These are phyloP conservation scores for Nemurella pictetii DNA, from an alignment of 2,888 invertebrate genomes.

Conservation along the genomic window DNA sequence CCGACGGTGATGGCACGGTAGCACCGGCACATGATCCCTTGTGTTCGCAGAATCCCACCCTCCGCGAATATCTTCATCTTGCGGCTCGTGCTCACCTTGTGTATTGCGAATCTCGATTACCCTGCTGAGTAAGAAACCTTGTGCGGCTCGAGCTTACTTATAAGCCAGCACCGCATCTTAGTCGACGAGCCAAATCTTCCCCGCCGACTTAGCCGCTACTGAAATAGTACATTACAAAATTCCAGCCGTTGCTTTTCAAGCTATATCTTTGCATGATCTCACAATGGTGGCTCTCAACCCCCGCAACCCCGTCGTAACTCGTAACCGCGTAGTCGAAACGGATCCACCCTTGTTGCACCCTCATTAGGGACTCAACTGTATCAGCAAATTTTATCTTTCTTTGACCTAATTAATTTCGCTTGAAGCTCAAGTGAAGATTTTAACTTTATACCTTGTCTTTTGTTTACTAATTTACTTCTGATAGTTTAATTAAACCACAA, in stretches of 20 bases:
- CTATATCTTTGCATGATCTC: background rate
- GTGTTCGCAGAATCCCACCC: background rate
- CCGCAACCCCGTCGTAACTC: background rate
- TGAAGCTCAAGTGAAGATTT: background rate
- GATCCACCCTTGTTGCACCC: background rate
- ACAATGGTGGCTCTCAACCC: background rate
- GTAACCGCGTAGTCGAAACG: background rate
- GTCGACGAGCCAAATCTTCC: background rate
- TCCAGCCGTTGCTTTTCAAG: background rate
- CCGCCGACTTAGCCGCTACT: background rate
- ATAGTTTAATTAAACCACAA: background rate
- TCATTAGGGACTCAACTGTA: background rate
- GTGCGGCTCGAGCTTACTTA: background rate
- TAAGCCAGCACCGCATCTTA: background rate
- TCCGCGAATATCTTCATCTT: background rate
- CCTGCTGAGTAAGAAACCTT: background rate
- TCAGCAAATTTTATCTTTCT: background rate
- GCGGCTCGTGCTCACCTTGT: background rate
- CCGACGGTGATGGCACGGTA: background rate
- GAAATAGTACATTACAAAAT: background rate
- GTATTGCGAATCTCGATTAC: background rate
- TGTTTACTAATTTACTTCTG: background rate
- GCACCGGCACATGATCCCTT: background rate
- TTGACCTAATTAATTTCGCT: background rate
- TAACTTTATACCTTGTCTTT: background rate